Evolutionary conservation across 2,888 invertebrate species (phyloP), one percentile per base, ranked within the genome.

Genomic region (Apoderus coryli): DNA sequence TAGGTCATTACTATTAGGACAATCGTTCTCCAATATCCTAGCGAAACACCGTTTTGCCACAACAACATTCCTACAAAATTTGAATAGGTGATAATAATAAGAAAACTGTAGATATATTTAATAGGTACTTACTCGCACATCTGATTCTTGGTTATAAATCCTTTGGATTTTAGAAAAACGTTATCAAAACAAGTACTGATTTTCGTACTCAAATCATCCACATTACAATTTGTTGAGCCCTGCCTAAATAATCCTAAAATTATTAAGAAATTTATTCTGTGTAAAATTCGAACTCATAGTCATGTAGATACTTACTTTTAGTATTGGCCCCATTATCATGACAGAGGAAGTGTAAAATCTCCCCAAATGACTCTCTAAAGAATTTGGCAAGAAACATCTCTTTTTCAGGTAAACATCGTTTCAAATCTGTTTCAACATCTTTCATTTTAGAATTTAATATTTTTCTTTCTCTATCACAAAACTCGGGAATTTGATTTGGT

Each of bases 341-440:
- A 15, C 39, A 39, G 10, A 39, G 26, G 32, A 39, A 39, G 22
- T 37, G 39, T n/a, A 39, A 32, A 13, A 37, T 22, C 10, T 37
- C 37, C 6, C 19, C 14, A n/a, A 39, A 37, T 29, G 33, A 35
- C 5, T 39, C 29, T 14, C 16, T 33, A 7, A 39, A n/a, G 26
- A 39, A 39, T 0, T 13, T 16, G 6, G 31, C 33, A 4, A 37
- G 31, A 28, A 31, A 39, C 10, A 29, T 31, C 16, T 37, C 37
- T 3, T 33, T 10, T 3, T 7, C 5, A 12, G n/a, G 11, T 12
- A 39, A 12, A 16, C 39, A 39, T 1, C 16, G 23, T 5, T 33
- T 31, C 10, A 39, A 13, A 25, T 39, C 37, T 16, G 16, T 28
- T 22, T 27, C 27, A n/a, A 39, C 19, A 14, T 37, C 31, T n/a